These are phyloP conservation scores for Argyresthia goedartella DNA, from an alignment of 2,888 invertebrate genomes.

Conservation along the genomic window DNA sequence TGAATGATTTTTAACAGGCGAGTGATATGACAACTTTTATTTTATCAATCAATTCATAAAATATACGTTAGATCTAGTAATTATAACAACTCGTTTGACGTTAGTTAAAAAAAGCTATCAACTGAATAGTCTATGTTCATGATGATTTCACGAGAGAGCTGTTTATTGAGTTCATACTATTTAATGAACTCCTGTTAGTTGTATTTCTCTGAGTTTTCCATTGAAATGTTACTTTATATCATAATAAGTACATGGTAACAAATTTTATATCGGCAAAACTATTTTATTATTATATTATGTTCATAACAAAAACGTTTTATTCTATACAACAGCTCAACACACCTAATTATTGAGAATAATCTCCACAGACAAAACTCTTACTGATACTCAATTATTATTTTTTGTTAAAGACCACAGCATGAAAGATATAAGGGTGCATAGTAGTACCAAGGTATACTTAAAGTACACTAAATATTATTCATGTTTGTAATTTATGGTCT, in stretches of 20 bases:
- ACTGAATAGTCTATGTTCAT: neutral
- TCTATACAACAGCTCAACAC: constrained; percentile 41
- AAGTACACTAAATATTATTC: constrained; percentile 2
- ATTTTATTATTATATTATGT: constrained; percentile 15
- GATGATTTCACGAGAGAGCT: neutral
- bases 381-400: neutral
- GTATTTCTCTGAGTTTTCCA: no score
- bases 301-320: constrained; percentile 34
- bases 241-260: constrained; percentile 3
- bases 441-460: constrained; percentile 3
- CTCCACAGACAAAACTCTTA: constrained; percentile 3
- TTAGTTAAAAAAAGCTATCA: neutral
- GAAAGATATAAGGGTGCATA: constrained; percentile 7
- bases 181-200: neutral
- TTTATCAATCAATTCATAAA: constrained; percentile 26
- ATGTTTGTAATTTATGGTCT: constrained; percentile 10
- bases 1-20: constrained; percentile 59
- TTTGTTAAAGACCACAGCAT: constrained; percentile 8
- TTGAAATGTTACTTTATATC: neutral
- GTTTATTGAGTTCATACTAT: neutral
- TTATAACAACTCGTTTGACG: constrained; percentile 22
- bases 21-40: constrained; percentile 71
- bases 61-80: constrained; percentile 30
- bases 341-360: constrained; percentile 14
- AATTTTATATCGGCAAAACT: constrained; percentile 24